Evolutionary conservation across 2,113 vertebrate species (phyloP).

Genomic region (Apteryx owenii): DNA sequence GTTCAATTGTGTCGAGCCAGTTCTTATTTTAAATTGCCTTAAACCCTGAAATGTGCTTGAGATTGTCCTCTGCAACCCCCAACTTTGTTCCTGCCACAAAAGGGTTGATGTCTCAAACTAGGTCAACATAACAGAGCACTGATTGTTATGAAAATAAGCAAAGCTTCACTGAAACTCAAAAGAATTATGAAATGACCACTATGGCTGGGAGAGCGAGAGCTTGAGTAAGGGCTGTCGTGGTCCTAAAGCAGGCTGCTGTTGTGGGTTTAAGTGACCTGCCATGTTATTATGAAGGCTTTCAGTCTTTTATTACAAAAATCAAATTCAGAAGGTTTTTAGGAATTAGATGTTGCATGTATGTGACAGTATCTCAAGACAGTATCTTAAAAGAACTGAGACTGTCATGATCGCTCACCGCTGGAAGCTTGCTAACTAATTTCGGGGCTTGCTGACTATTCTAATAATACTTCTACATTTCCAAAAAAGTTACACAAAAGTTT

Average conservation of each 20-base stretch:
- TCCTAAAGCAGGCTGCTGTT: not conserved
- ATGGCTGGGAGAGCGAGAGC: not conserved
- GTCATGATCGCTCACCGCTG: not conserved
- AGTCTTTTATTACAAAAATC: not conserved
- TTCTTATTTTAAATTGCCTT: not conserved
- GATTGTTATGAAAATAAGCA: slow-evolving; percentile 66
- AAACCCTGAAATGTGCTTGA: not conserved
- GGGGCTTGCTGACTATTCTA: accelerated
- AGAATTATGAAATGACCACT: not conserved
- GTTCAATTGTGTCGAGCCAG: not conserved
- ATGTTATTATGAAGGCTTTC: too few relatives aligned
- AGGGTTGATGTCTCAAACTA: slow-evolving; percentile 46
- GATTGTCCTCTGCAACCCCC: slow-evolving; percentile 22
- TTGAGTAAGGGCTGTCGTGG: not conserved
- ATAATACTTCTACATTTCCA: accelerated
- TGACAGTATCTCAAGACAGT: not conserved
- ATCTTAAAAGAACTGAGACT: not conserved
- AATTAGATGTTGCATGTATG: not conserved
- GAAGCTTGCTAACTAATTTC: too few relatives aligned
- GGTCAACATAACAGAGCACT: slow-evolving; percentile 42
- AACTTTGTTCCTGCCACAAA: slow-evolving; percentile 65
- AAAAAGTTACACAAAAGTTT: not conserved
- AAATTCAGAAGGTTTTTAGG: not conserved
- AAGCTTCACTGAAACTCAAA: not conserved
- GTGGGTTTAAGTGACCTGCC: too few relatives aligned